Evolutionary conservation across 1,140 invertebrate species (phyloP), one percentile per base, ranked within the genome.

Genomic region (Rhagoletis pomonella): DNA sequence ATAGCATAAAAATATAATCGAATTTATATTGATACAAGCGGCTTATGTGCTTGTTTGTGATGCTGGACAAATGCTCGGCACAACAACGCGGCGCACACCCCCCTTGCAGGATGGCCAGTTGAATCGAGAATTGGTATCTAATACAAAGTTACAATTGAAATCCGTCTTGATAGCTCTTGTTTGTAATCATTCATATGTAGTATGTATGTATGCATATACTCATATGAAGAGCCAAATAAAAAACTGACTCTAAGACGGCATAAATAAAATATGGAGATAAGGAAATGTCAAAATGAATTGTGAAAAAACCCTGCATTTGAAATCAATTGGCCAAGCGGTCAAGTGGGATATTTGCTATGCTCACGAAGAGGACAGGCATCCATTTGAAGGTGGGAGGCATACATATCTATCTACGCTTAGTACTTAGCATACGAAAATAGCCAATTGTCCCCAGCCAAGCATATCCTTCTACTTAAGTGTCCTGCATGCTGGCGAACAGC

Each of bases 1-100:
- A 86, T 64, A 58, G 86, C 44, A 84, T 67, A 87, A 87, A 85
- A 88, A 87, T 87, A 88, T 88, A 88, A 88, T 88, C 88, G 88
- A 88, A 88, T 88, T 88, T 88, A 87, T 88, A 88, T 88, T 88
- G 88, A 87, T 88, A 86, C 88, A 88, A 88, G 86, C 88, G 73
- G 88, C 87, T 88, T 88, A 88, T 19, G 73, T 81, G 55, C 44
- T 81, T 81, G 50, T 55, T 81, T 81, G 73, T 50, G 14, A 81
- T 81, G 73, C 47, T 81, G 73, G 47, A 50, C 47, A 81, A 81
- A 12, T 10, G n/a, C n/a, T 55, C 19, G 73, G 44, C 50, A 17
- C n/a, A 44, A 2, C 39, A 73, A 29, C 69, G 1, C 60, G 17
- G n/a, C 60, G 4, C 60, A 12, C 60, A 47, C 14, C 69, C 69